Conservation (phyloP, 2,797 vertebrate species). For the Cossypha heuglini region DNA sequence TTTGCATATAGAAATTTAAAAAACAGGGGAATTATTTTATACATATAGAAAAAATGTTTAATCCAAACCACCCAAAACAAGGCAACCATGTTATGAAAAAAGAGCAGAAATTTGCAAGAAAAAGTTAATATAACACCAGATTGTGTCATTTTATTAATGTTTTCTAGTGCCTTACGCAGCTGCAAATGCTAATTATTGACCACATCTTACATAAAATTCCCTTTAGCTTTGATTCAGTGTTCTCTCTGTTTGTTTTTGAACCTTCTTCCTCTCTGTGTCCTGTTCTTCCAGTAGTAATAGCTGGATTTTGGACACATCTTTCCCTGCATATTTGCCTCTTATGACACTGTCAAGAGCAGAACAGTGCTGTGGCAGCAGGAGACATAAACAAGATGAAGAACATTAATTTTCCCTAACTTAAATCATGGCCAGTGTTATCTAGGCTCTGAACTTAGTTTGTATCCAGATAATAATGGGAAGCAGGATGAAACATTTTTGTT, state of each 20-base stretch:
- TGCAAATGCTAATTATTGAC: neutral
- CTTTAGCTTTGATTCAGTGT: neutral
- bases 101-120: neutral
- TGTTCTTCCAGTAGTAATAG: neutral
- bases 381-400: slow-evolving; percentile 71
- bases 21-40: neutral
- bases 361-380: slow-evolving; percentile 32
- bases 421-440: slow-evolving; percentile 20
- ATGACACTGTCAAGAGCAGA: slow-evolving; percentile 63
- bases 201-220: neutral
- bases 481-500: slow-evolving; percentile 53
- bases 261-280: neutral
- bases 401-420: slow-evolving; percentile 33
- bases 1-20: neutral
- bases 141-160: neutral
- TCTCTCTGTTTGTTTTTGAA: neutral
- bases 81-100: neutral
- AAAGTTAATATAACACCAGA: neutral
- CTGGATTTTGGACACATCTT: slow-evolving; percentile 46
- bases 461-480: slow-evolving; percentile 26
- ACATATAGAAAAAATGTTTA: neutral
- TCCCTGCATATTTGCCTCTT: slow-evolving; percentile 40
- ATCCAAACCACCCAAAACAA: neutral
- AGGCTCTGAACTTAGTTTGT: slow-evolving; percentile 16
- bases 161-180: neutral